These are phyloP conservation scores for Drosophila varians DNA, from an alignment of 1,140 invertebrate genomes.

Conservation along the genomic window DNA sequence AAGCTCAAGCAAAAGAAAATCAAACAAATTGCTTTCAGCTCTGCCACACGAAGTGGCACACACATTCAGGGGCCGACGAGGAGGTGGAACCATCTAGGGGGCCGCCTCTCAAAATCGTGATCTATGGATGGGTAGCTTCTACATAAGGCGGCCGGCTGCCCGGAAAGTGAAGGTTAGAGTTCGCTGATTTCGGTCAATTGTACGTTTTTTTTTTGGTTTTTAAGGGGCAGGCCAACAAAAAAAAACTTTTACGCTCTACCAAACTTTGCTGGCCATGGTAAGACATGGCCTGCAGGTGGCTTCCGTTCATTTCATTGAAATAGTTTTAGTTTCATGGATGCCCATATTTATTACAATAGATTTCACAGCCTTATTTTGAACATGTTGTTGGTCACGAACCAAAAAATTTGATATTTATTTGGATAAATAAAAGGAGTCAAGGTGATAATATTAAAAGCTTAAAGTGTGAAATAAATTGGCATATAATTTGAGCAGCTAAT, in stretches of 20 bases:
- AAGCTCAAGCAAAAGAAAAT: constrained; percentile 49
- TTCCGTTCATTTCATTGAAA: constrained; percentile 44
- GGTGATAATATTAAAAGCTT: constrained; percentile 10
- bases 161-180: constrained; percentile 70
- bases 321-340: neutral
- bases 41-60: constrained; percentile 56
- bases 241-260: constrained; percentile 40
- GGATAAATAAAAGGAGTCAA: constrained; percentile 4
- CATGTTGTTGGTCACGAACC: constrained; percentile 36
- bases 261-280: constrained; percentile 17
- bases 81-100: constrained; percentile 29
- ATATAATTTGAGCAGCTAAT: neutral
- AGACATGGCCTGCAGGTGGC: constrained; percentile 23
- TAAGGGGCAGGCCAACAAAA: constrained; percentile 13
- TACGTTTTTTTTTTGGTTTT: neutral
- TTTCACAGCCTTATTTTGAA: constrained; percentile 29
- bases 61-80: neutral
- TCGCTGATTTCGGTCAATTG: constrained; percentile 66
- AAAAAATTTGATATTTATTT: neutral
- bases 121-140: constrained; percentile 44
- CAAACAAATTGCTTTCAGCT: constrained; percentile 64
- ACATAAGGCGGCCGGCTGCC: constrained; percentile 14
- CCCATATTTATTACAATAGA: constrained; percentile 22
- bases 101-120: constrained; percentile 50
- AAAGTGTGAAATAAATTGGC: neutral